phyloP scores from a whole-genome alignment of 2,797 vertebrate species.

The Hypotaenidia philippensis region DNA sequence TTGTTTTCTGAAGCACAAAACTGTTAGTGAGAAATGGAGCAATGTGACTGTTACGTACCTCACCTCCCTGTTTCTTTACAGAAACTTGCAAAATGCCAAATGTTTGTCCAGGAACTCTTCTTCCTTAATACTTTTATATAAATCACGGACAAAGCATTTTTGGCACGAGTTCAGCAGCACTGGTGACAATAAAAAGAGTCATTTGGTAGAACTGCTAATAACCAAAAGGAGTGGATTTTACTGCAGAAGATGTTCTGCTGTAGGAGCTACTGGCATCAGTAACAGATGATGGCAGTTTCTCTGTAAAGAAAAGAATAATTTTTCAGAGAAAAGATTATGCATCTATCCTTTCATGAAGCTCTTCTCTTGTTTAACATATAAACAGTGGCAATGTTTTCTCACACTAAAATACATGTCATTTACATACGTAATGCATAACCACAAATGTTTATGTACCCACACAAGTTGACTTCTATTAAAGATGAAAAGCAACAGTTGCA shows the following conservation, averaged over 20 bases:
- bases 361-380: neutral
- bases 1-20: neutral
- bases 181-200: neutral
- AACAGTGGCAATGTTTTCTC: neutral
- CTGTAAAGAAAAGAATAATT: neutral
- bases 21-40: neutral
- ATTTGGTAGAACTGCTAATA: neutral
- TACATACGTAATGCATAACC: neutral
- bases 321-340: neutral
- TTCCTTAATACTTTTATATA: neutral
- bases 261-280: neutral
- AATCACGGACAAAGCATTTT: neutral
- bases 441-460: neutral
- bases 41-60: neutral
- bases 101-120: neutral
- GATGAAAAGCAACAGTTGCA: neutral
- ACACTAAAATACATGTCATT: neutral
- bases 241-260: neutral
- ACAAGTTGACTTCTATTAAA: neutral
- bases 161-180: neutral
- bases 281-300: neutral
- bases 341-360: too few relatives aligned
- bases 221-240: neutral
- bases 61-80: neutral
- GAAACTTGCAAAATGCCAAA: neutral